Conservation (phyloP, 2,888 invertebrate species). For the Noctua comes region DNA sequence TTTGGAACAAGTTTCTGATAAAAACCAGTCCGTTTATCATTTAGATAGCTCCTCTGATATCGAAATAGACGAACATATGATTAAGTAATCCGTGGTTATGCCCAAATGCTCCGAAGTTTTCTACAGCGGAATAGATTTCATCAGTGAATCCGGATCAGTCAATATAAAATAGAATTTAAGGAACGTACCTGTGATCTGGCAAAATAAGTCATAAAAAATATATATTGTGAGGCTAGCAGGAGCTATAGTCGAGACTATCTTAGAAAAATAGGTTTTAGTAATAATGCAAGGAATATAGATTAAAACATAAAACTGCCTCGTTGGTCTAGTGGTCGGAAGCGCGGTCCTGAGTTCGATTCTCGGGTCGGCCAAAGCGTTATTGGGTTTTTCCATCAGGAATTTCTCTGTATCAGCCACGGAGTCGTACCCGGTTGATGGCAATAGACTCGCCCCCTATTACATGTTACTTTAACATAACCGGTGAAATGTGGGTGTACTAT, state of each 20-base stretch:
- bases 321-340: no score
- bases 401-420: no score
- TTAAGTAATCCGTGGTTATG: not conserved
- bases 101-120: not conserved
- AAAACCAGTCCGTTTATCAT: constrained; percentile 40
- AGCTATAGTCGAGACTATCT: not conserved
- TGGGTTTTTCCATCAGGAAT: no score
- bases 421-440: no score
- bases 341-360: no score
- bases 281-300: no score
- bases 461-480: no score
- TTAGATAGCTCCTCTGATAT: constrained; percentile 18
- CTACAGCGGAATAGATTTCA: not conserved
- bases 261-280: not conserved
- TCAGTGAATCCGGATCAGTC: not conserved
- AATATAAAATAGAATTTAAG: constrained; percentile 2
- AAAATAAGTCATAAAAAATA: not conserved
- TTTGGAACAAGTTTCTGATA: constrained; percentile 19
- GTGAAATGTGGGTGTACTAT: no score
- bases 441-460: no score
- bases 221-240: not conserved
- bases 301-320: no score
- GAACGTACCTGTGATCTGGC: not conserved
- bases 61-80: not conserved
- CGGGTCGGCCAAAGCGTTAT: no score